Base-by-base conservation (phyloP, 2,797 vertebrate genomes). In the Lutjanus campechanus region DNA sequence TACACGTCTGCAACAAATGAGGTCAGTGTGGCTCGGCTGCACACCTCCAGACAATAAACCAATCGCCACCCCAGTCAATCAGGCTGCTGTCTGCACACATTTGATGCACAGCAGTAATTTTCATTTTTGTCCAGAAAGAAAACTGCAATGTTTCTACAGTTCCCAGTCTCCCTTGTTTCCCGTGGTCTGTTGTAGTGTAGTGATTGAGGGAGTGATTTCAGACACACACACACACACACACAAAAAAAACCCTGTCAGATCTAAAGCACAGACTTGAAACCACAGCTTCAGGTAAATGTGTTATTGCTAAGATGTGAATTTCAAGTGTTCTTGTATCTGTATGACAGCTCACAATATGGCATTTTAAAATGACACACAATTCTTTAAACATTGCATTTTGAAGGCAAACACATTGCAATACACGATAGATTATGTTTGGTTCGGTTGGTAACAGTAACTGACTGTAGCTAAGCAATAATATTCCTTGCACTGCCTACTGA, bases 1-100 rank as follows among this genome's bases (percentile, higher is more conserved):
- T 82, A 83, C 81, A 86, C 60, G 79, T 80, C 69, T 85, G 73
- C 49, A 77, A 62, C 61, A 85, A 88, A 87, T 78, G 81, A 83
- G 82, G 83, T 89, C 80, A 83, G 73, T 22, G 53, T 73, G 50
- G 55, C 65, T 66, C 66, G 51, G 51, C 77, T 68, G 13, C 10
- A 62, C 25, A 55, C 74, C 58, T 72, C 59, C 54, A 78, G 44
- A 72, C 71, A 82, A 80, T 51, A 36, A 79, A 73, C 55, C 53
- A 84, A 51, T 87, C 76, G 70, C 46, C 54, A 50, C 8, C 61
- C 8, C 13, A 54, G 79, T 84, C 75, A 77, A 36, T 74, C 60
- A 71, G 56, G 44, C 81, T 56, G 61, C 69, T 70, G 66, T 81
- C 73, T 76, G 15, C 51, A 60, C 3, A 60, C 44, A 19, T 41